These are phyloP conservation scores for Scaeva pyrastri DNA, from an alignment of 2,888 invertebrate species.

Conservation along the genomic window DNA sequence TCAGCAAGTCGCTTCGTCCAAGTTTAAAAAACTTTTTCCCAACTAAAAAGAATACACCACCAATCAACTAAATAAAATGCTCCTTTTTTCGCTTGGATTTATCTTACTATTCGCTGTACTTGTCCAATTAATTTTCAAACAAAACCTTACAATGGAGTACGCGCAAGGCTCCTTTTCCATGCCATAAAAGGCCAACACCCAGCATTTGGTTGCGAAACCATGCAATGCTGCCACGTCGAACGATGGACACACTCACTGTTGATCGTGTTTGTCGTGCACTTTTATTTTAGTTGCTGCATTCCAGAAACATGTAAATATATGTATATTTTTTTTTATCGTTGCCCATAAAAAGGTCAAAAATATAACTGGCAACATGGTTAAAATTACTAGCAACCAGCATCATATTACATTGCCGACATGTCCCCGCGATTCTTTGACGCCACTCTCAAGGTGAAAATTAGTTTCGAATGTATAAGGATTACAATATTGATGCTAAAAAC, in stretches of 20 bases:
- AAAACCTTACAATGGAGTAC: conserved; percentile 47
- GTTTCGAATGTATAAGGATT: neutral
- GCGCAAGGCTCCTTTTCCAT: conserved; percentile 35
- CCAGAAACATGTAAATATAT: conserved; percentile 23
- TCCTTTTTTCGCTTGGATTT: neutral
- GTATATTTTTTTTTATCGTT: conserved; percentile 10
- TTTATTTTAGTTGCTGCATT: conserved; percentile 68
- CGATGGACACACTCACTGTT: conserved; percentile 37
- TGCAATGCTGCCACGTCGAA: conserved; percentile 54
- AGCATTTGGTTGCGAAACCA: conserved; percentile 62
- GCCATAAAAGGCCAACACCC: conserved; percentile 65
- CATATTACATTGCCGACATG: conserved; percentile 46
- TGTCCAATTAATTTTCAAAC: conserved; percentile 73
- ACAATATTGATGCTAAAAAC: conserved; percentile 40
- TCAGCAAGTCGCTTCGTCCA: conserved; percentile 14
- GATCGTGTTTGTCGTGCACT: conserved; percentile 60
- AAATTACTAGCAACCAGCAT: conserved; percentile 36
- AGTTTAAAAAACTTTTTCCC: conserved; percentile 27
- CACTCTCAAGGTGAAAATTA: conserved; percentile 50
- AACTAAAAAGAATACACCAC: conserved; percentile 16
- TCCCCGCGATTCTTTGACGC: conserved; percentile 28
- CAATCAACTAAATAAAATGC: conserved; percentile 34
- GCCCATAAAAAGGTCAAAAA: conserved; percentile 60
- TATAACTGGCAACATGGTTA: conserved; percentile 42
- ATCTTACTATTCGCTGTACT: conserved; percentile 15